Base-by-base conservation (phyloP, 2,113 vertebrate genomes). In the Hucho hucho region DNA sequence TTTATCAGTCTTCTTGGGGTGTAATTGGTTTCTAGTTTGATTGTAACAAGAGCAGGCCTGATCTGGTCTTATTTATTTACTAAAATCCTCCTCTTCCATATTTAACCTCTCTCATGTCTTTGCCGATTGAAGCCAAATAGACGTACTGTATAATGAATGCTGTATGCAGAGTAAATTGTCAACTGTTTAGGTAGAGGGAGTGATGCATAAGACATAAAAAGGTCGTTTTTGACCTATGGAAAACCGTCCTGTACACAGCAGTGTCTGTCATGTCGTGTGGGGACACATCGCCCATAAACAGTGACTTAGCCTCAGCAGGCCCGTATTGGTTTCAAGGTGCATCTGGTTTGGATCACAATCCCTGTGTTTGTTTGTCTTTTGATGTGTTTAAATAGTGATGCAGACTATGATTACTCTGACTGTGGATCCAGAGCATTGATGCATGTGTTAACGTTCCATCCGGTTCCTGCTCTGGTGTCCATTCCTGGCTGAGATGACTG, bases 1-100 rank as follows among this genome's bases (percentile, higher is more conserved):
- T 43, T 43, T 43, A 43, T 43, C 37, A 43, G 82, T 37, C 79
- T 46, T 73, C 76, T 87, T 69, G 69, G 79, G 80, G 70, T 83
- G 79, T 74, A 82, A 87, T 90, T 90, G 88, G 76, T 83, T 80
- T 83, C 83, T 86, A 32, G 64, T 86, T 86, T 88, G 84, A 87
- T 76, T 88, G 83, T 75, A 86, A 86, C 66, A 37, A 43, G 37
- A 70, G 76, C 76, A 29, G 84, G 79, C 74, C 73, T 69, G 16
- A 28, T 82, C 77, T 81, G 9, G 9, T 43, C 9, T 43, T n/a
- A 53, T 63, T 43, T 82, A 72, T 82, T 87, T 84, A 83, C 87
- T 90, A 90, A 74, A 69, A 76, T 79, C 79, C 70, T 75, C 76
- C 25, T 83, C 80, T 82, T 88, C 84, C 81, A 85, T 83, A 87